Percentiles rank a stretch among this genome's conserved stretches.
These are phyloP conservation scores for Chloroceryle inda DNA, from an alignment of 2,797 vertebrate genomes.

Conservation along the genomic window DNA sequence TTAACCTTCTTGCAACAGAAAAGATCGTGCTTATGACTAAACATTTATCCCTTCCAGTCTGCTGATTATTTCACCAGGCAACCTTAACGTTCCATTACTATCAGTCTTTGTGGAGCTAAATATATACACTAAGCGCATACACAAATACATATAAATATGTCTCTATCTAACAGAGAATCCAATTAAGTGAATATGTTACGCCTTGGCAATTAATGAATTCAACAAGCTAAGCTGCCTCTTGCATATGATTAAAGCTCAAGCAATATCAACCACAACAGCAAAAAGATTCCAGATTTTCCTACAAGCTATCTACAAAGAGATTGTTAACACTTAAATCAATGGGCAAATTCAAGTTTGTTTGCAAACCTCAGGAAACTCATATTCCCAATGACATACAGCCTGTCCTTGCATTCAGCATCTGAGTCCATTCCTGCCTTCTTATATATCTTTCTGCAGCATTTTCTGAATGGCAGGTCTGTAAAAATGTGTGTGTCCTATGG, in stretches of 20 bases:
- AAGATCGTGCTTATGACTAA: background rate
- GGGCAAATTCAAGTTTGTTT: conserved; percentile 2
- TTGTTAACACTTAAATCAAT: background rate
- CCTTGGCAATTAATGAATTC: conserved; percentile 67
- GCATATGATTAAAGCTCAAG: conserved; percentile 54
- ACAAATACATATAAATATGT: conserved; percentile 65
- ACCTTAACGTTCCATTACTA: conserved; percentile 53
- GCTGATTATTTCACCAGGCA: conserved; percentile 63
- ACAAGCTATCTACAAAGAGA: background rate
- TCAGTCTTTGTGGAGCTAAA: conserved; percentile 61
- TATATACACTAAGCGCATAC: conserved; percentile 59
- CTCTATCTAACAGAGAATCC: conserved; percentile 68
- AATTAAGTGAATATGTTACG: conserved; percentile 64
- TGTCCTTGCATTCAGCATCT: background rate
- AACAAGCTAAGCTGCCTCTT: conserved; percentile 46
- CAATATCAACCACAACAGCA: conserved; percentile 38
- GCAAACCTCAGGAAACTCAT: background rate
- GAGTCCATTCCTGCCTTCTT: background rate
- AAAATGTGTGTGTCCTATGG: background rate
- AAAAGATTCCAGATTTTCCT: conserved; percentile 30
- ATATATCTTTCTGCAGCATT: background rate
- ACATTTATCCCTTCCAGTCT: conserved; percentile 44
- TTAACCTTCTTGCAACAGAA: background rate
- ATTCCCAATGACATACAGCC: background rate
- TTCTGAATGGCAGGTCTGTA: background rate